Evolutionary conservation across 2,888 invertebrate genomes (phyloP).

Genomic region (Timema cristinae): DNA sequence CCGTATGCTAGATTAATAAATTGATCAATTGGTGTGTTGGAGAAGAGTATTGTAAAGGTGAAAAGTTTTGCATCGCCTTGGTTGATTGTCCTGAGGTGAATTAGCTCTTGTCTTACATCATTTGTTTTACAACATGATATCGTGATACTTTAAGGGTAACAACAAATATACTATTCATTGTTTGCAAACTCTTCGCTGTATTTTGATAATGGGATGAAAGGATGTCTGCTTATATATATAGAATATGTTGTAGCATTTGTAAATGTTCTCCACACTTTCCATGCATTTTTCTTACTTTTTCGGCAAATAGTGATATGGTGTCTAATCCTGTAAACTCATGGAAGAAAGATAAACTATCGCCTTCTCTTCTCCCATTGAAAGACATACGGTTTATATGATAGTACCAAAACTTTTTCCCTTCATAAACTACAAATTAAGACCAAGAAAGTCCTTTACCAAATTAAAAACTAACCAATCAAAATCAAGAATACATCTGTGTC

Average conservation of each 20-base stretch:
- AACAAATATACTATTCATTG: neutral
- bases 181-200: neutral
- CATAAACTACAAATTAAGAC: neutral
- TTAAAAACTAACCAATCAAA: constrained; percentile 8
- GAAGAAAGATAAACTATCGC: neutral
- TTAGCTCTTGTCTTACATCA: neutral
- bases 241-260: neutral
- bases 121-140: neutral
- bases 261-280: constrained; percentile 8
- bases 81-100: neutral
- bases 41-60: neutral
- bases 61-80: neutral
- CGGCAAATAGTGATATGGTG: neutral
- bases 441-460: neutral
- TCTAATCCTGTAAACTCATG: neutral
- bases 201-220: neutral
- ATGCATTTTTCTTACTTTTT: constrained; percentile 1
- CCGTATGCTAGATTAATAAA: constrained; percentile 5
- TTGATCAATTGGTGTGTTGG: neutral
- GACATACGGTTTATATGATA: neutral
- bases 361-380: neutral
- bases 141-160: neutral
- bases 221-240: neutral
- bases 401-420: neutral
- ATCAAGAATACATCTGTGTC: neutral